Percentiles rank a stretch among this genome's conserved stretches.
These are phyloP conservation scores for Heteractis magnifica DNA, from an alignment of 92 coral and sea anemone genomes.

Conservation along the genomic window DNA sequence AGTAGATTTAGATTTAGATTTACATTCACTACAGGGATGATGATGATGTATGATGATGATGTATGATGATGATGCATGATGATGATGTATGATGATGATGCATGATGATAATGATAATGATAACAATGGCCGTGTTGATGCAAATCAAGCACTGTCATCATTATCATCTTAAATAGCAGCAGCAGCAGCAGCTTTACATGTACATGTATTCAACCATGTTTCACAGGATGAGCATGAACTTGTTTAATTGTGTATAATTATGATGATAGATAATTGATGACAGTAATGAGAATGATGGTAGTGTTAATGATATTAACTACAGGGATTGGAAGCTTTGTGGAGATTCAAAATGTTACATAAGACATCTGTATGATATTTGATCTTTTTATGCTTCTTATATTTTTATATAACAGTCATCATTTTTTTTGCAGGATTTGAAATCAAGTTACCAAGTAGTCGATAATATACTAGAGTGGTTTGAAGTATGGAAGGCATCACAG, in stretches of 20 bases:
- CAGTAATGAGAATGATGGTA: neutral
- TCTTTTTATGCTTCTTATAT: too few relatives aligned
- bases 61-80: neutral
- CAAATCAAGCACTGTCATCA: too few relatives aligned
- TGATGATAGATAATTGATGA: neutral
- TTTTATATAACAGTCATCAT: too few relatives aligned
- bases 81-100: neutral
- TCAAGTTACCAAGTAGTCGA: neutral
- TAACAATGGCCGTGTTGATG: neutral
- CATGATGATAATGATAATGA: neutral
- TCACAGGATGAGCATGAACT: neutral
- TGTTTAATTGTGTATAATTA: neutral
- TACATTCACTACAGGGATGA: too few relatives aligned
- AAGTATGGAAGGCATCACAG: neutral
- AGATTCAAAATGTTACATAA: too few relatives aligned
- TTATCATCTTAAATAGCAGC: too few relatives aligned
- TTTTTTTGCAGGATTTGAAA: neutral
- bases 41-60: neutral
- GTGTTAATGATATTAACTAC: neutral
- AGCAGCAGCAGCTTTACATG: neutral
- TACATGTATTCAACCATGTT: neutral
- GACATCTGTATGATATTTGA: too few relatives aligned
- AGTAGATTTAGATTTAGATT: too few relatives aligned
- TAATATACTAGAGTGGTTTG: conserved; percentile 4
- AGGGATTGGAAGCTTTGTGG: too few relatives aligned